phyloP scores from a whole-genome alignment of 1,140 invertebrate genomes.

The Drosophila rhopaloa region DNA sequence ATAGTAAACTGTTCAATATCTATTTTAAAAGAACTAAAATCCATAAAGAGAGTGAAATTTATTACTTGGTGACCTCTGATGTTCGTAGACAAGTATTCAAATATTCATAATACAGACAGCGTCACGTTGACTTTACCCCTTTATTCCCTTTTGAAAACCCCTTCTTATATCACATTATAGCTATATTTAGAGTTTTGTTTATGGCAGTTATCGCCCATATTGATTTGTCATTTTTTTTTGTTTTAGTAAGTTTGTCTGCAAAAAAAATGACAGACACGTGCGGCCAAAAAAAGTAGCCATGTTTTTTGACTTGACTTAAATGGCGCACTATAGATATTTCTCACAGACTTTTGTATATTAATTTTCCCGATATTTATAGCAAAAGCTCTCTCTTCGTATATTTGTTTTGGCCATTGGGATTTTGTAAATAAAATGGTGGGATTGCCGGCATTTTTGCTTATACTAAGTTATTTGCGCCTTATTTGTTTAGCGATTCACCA shows the following conservation, averaged over 20 bases:
- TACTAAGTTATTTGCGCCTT: slow-evolving; percentile 34
- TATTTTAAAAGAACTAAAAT: too few relatives aligned
- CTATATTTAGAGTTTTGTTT: slow-evolving; percentile 23
- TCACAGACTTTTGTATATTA: slow-evolving; percentile 4
- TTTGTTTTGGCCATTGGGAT: slow-evolving; percentile 4
- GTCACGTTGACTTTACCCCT: slow-evolving; percentile 34
- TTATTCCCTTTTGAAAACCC: background rate
- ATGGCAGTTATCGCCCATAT: slow-evolving; percentile 17
- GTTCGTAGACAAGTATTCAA: slow-evolving; percentile 3
- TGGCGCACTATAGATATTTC: background rate
- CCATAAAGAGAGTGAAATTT: too few relatives aligned
- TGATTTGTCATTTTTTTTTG: slow-evolving; percentile 27
- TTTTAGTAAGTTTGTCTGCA: slow-evolving; percentile 6
- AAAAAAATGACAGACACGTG: slow-evolving; percentile 24
- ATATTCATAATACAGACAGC: slow-evolving; percentile 20
- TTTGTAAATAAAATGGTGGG: slow-evolving; percentile 13
- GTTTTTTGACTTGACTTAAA: background rate
- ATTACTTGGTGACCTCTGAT: background rate
- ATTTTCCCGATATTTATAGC: slow-evolving; percentile 25
- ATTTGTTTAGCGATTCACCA: slow-evolving; percentile 23
- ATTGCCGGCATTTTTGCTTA: slow-evolving; percentile 17
- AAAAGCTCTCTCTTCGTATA: background rate
- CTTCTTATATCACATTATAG: background rate
- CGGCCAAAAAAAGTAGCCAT: background rate
- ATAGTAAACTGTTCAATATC: too few relatives aligned